A percentile compares a stretch with the other conserved stretches of the same genome.
Evolutionary conservation across 2,113 vertebrate species (phyloP).

Genomic region (Pao palembangensis): DNA sequence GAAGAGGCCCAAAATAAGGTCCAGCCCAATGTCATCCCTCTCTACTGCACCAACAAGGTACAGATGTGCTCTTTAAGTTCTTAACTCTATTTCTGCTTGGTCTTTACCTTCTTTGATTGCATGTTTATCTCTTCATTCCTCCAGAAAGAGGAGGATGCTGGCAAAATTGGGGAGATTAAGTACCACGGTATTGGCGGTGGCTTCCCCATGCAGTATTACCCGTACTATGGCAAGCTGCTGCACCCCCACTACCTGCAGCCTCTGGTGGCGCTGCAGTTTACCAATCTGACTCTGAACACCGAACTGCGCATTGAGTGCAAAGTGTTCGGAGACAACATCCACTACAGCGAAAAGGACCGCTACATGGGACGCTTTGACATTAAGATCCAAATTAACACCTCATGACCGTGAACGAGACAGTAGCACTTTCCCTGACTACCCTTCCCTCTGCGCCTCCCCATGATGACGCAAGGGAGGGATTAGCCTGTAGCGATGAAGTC

Average conservation of each 20-base stretch:
- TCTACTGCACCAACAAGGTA: constrained; percentile 87
- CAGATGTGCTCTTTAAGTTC: background rate
- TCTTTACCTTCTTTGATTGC: background rate
- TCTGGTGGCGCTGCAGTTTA: constrained; percentile 90
- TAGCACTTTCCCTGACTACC: constrained; percentile 38
- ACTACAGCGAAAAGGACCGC: constrained; percentile 94
- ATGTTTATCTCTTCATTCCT: background rate
- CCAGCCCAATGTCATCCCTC: constrained; percentile 78
- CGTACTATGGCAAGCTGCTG: constrained; percentile 92
- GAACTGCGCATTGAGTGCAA: constrained; percentile 92
- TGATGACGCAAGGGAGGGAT: constrained; percentile 12
- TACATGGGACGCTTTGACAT: constrained; percentile 97
- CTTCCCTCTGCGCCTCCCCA: background rate
- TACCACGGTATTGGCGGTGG: constrained; percentile 83
- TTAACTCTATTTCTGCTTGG: too few relatives aligned
- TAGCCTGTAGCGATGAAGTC: constrained; percentile 37
- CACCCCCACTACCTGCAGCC: constrained; percentile 92
- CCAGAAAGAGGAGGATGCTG: constrained; percentile 84
- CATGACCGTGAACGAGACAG: constrained; percentile 60
- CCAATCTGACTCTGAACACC: constrained; percentile 81
- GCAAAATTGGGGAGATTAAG: constrained; percentile 79
- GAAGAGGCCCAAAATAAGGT: constrained; percentile 71
- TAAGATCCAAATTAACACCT: constrained; percentile 71
- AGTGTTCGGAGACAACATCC: constrained; percentile 88
- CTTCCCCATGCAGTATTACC: constrained; percentile 94